Percentiles rank a stretch among this genome's conserved stretches.
These are phyloP conservation scores for Heterotis niloticus DNA, from an alignment of 2,113 vertebrate genomes.

Conservation along the genomic window DNA sequence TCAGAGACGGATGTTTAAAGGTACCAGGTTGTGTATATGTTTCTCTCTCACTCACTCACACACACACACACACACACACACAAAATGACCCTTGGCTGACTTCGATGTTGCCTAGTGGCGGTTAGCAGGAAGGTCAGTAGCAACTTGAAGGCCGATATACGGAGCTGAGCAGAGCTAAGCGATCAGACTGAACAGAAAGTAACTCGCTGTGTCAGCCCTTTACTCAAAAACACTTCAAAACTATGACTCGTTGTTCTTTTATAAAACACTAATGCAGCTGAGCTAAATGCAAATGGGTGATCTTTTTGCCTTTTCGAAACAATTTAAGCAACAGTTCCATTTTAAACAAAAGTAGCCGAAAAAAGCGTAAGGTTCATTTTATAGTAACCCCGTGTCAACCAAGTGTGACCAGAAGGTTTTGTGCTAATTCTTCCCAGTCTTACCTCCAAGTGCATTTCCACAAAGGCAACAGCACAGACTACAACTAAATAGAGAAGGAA, in stretches of 20 bases:
- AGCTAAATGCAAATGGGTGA: not conserved
- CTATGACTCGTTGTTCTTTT: not conserved
- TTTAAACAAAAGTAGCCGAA: too few relatives aligned
- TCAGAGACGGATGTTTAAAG: too few relatives aligned
- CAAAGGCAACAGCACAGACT: too few relatives aligned
- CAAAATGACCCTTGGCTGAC: constrained; percentile 49
- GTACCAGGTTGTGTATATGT: not conserved
- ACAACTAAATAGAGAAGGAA: too few relatives aligned
- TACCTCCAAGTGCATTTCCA: too few relatives aligned
- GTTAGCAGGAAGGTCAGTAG: constrained; percentile 16
- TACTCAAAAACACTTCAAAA: not conserved
- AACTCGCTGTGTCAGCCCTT: not conserved
- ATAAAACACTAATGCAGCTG: not conserved
- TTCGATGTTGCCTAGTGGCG: constrained; percentile 32
- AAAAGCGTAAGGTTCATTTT: too few relatives aligned
- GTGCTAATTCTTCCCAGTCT: too few relatives aligned
- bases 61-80: not conserved
- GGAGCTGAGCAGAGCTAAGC: constrained; percentile 9
- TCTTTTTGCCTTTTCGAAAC: too few relatives aligned
- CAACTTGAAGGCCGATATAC: constrained; percentile 25
- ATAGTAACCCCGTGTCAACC: too few relatives aligned
- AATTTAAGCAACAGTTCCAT: not conserved
- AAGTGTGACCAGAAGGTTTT: too few relatives aligned
- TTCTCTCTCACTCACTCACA: not conserved
- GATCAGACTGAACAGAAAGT: constrained; percentile 31